These are phyloP conservation scores for Sicus ferrugineus DNA, from an alignment of 2,888 invertebrate species.

Conservation along the genomic window DNA sequence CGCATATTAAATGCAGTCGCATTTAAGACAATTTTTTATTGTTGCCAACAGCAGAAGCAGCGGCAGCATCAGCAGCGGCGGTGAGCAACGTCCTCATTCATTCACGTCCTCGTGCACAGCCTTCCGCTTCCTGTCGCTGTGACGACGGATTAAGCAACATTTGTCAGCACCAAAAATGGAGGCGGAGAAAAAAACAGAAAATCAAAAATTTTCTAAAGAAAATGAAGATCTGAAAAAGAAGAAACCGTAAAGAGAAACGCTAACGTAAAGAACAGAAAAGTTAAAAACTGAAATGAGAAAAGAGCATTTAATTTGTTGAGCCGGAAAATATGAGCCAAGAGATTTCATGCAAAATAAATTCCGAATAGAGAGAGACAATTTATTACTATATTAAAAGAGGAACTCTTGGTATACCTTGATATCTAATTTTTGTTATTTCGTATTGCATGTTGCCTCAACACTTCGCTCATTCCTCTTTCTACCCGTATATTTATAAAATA, in stretches of 20 bases:
- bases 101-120: not conserved
- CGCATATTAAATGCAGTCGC: slow-evolving; percentile 27
- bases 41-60: not conserved
- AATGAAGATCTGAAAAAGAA: not conserved
- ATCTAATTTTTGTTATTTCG: no score
- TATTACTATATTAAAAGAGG: no score
- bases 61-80: not conserved
- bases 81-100: slow-evolving; percentile 1
- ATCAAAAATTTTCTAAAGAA: slow-evolving; percentile 14
- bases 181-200: not conserved
- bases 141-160: slow-evolving; percentile 21
- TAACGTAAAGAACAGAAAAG: no score
- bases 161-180: slow-evolving; percentile 16
- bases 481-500: no score
- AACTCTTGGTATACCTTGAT: no score
- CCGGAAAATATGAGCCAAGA: no score
- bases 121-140: not conserved
- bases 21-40: slow-evolving; percentile 24
- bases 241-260: no score
- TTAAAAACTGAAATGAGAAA: not conserved
- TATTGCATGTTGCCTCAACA: no score
- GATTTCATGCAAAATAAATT: slow-evolving; percentile 13
- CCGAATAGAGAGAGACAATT: not conserved
- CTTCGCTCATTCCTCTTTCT: no score
- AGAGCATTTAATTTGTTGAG: not conserved